A percentile compares a stretch with the other conserved stretches of the same genome.
Conservation (phyloP, 1,140 invertebrate species). For the Sycophila sp. region DNA sequence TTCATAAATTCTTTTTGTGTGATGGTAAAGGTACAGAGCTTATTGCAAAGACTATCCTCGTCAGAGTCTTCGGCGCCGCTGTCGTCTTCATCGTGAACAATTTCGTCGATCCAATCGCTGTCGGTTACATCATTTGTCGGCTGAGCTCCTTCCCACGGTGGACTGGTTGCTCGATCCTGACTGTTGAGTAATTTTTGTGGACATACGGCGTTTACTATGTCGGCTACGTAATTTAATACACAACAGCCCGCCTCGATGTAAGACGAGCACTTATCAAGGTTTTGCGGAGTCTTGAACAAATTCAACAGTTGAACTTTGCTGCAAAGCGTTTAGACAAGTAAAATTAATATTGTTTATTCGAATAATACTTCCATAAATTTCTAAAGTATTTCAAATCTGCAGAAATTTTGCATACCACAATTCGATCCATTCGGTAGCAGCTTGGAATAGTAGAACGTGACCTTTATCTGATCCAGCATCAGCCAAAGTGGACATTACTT, state of each 20-base stretch:
- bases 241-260: constrained; percentile 82
- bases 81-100: constrained; percentile 88
- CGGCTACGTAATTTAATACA: constrained; percentile 79
- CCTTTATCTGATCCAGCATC: constrained; percentile 81
- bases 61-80: constrained; percentile 93
- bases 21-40: constrained; percentile 95
- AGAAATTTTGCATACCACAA: constrained; percentile 65
- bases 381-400: too few relatives aligned
- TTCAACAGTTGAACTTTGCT: constrained; percentile 59
- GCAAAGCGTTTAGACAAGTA: too few relatives aligned
- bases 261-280: constrained; percentile 59
- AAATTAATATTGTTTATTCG: too few relatives aligned
- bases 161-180: constrained; percentile 72
- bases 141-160: constrained; percentile 83
- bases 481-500: constrained; percentile 82
- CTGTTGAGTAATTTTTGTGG: constrained; percentile 58
- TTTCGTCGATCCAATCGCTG: constrained; percentile 85
- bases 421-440: constrained; percentile 82
- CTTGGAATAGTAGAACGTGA: constrained; percentile 82
- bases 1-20: constrained; percentile 99
- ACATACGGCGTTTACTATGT: constrained; percentile 73
- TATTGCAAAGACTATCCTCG: constrained; percentile 93
- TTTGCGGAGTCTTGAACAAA: constrained; percentile 56
- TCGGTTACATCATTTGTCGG: constrained; percentile 78
- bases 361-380: too few relatives aligned